A percentile compares a stretch with the other conserved stretches of the same genome.
These are phyloP conservation scores for Hypanus sabinus DNA, from an alignment of 2,113 vertebrate genomes.

Conservation along the genomic window DNA sequence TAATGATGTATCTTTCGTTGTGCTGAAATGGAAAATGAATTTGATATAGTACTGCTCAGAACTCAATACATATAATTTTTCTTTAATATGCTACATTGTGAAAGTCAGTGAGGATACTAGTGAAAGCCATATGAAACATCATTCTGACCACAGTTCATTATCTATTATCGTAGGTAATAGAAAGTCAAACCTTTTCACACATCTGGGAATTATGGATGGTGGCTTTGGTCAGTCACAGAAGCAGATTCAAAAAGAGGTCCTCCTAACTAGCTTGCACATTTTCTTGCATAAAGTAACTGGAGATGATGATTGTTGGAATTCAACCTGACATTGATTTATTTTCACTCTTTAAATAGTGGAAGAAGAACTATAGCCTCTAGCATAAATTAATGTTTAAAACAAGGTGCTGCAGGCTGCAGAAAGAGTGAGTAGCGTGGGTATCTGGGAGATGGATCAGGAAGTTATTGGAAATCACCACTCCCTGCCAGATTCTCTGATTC, in stretches of 20 bases:
- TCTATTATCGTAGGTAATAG: not conserved
- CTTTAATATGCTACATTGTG: not conserved
- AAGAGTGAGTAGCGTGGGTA: not conserved
- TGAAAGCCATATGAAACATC: not conserved
- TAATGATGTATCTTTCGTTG: slow-evolving; percentile 67
- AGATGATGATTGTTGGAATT: not conserved
- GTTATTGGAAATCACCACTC: not conserved
- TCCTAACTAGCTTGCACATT: not conserved
- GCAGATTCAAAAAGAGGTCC: not conserved
- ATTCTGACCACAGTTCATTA: not conserved
- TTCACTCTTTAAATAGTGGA: not conserved
- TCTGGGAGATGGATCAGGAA: not conserved
- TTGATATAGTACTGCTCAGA: not conserved
- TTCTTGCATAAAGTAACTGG: not conserved
- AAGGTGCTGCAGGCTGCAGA: not conserved
- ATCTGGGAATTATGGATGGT: not conserved
- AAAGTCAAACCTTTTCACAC: not conserved
- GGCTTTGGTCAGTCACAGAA: not conserved
- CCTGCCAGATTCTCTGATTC: not conserved
- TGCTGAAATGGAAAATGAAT: slow-evolving; percentile 58
- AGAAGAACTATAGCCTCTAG: not conserved
- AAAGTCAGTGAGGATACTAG: no score
- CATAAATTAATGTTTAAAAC: not conserved
- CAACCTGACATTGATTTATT: not conserved
- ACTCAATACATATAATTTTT: not conserved